Percentiles rank a stretch among this genome's conserved stretches.
phyloP scores from a whole-genome alignment of 2,113 vertebrate species.

The Alosa alosa region DNA sequence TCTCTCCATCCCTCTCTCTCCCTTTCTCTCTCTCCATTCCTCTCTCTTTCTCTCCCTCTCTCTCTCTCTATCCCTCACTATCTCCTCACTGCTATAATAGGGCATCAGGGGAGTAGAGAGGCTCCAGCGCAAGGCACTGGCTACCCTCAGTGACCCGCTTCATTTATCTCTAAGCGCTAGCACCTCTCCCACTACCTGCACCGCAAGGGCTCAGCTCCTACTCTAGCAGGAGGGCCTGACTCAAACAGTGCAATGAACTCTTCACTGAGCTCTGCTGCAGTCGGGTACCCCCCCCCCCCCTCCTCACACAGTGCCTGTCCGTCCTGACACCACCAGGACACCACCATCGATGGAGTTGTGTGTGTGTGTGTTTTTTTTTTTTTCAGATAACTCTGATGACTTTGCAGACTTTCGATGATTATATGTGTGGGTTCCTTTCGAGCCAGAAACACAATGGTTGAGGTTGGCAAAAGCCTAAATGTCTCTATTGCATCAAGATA shows the following conservation, averaged over 20 bases:
- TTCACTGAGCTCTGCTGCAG: not conserved
- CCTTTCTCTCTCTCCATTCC: not conserved
- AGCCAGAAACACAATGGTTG: not conserved
- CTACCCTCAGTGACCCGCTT: conserved; percentile 61
- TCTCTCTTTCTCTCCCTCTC: not conserved
- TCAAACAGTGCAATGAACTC: conserved; percentile 31
- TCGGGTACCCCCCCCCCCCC: not conserved
- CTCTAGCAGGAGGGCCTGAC: conserved; percentile 61
- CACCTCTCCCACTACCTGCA: conserved; percentile 53
- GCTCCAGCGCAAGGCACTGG: conserved; percentile 50
- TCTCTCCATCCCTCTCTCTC: not conserved
- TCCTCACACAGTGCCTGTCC: not conserved
- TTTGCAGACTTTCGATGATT: too few relatives aligned
- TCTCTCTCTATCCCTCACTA: not conserved
- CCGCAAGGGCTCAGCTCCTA: conserved; percentile 57
- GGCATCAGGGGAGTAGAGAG: conserved; percentile 64
- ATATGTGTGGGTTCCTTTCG: too few relatives aligned
- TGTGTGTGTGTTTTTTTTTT: too few relatives aligned
- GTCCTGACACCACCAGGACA: not conserved
- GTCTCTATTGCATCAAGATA: not conserved
- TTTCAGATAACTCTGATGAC: too few relatives aligned
- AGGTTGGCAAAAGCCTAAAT: not conserved
- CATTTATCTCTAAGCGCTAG: conserved; percentile 70
- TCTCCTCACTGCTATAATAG: conserved; percentile 63
- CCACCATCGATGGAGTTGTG: too few relatives aligned